Evolutionary conservation across 2,797 vertebrate species (phyloP), one percentile per base, ranked within the genome.

Genomic region (Lepilemur septentrionalis): DNA sequence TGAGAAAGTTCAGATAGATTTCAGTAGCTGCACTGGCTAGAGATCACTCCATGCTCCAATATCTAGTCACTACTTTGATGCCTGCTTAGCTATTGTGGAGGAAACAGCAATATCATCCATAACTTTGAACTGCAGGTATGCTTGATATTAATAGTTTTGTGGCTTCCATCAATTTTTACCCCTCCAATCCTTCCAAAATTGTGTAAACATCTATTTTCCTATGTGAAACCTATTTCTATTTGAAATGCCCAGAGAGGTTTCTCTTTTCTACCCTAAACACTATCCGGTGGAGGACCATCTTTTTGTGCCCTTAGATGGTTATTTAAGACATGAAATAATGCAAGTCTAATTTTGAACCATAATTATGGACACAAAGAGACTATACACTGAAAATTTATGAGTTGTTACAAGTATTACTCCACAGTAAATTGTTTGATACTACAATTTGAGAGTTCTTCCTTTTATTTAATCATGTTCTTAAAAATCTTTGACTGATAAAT

Each of bases 401-500:
- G 22, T 52, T 52, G 30, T 91, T 79, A 81, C 43, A 80, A 63
- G 67, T n/a, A 59, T 89, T 23, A 50, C 52, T 93, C 69, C 46
- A 69, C 50, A 72, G 0, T 81, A 75, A 93, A 81, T 15, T 82
- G 3, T 38, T 96, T 76, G 80, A 92, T 75, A 52, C 87, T 97
- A 48, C 2, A 93, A 14, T 89, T 97, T 22, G 35, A 88, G 23
- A 76, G 41, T 38, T 94, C 79, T 89, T 48, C 25, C 9, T 91
- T 55, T 48, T 7, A 41, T 6, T 87, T 50, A 4, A 22, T 32
- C n/a, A 57, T 83, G 28, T 73, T 35, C 57, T 61, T 50, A 82
- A 81, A 97, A 90, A 63, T 22, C 23, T 15, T 89, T 86, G 48
- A 92, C 48, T 85, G 41, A n/a, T 97, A 81, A 94, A 96, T 94